Evolutionary conservation across 2,888 invertebrate species (phyloP).

Genomic region (Cryptocephalus primarius): DNA sequence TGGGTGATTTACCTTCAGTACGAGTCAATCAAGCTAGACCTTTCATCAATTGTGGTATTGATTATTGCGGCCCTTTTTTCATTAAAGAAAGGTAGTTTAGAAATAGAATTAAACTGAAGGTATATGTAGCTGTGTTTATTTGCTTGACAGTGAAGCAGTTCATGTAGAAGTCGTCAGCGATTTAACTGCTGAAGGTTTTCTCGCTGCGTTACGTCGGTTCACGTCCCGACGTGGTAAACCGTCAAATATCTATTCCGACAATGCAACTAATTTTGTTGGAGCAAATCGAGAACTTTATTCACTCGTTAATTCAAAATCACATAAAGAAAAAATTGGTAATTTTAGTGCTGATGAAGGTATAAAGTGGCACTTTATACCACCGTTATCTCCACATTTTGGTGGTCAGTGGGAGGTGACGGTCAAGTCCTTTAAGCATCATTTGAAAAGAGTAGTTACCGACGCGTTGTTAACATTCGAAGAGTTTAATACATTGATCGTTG

Average conservation of each 20-base stretch:
- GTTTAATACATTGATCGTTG: slow-evolving; percentile 3
- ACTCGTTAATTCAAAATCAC: not conserved
- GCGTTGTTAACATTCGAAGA: slow-evolving; percentile 3
- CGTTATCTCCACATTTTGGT: slow-evolving; percentile 3
- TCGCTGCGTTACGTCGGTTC: slow-evolving; percentile 7
- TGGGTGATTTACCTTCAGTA: not conserved
- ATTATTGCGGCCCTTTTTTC: not conserved
- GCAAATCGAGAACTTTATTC: not conserved
- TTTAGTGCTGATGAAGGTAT: not conserved
- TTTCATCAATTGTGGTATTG: not conserved
- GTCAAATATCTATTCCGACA: slow-evolving; percentile 4
- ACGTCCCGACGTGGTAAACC: slow-evolving; percentile 5
- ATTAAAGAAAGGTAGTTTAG: not conserved
- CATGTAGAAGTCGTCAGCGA: slow-evolving; percentile 3
- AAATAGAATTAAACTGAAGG: not conserved
- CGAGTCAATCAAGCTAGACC: not conserved
- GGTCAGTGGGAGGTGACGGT: slow-evolving; percentile 3
- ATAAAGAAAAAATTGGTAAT: not conserved
- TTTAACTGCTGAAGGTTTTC: too few relatives aligned
- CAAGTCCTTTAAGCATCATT: slow-evolving; percentile 4
- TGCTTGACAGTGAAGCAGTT: slow-evolving; percentile 5
- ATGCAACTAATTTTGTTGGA: too few relatives aligned
- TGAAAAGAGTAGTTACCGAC: slow-evolving; percentile 2
- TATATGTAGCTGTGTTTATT: slow-evolving; percentile 4
- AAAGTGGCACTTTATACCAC: slow-evolving; percentile 3